A percentile compares a stretch with the other conserved stretches of the same genome.
phyloP scores from a whole-genome alignment of 2,888 invertebrate species.

The Masnerella sp. region DNA sequence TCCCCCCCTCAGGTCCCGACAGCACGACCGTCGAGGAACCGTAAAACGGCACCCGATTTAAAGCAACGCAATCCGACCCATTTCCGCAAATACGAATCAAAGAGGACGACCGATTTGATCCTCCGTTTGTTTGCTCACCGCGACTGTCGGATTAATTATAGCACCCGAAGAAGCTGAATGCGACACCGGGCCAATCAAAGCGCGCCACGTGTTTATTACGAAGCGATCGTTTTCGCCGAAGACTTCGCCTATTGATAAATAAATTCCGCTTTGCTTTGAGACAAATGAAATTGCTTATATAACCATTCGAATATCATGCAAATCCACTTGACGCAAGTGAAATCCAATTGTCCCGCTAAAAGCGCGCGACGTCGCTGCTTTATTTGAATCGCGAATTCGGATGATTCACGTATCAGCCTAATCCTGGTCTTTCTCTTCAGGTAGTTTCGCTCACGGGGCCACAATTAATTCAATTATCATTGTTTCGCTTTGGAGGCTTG shows the following conservation, averaged over 20 bases:
- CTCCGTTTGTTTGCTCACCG: slow-evolving; percentile 27
- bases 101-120: slow-evolving; percentile 51
- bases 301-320: slow-evolving; percentile 31
- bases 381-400: slow-evolving; percentile 14
- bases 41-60: slow-evolving; percentile 46
- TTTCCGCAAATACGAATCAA: slow-evolving; percentile 44
- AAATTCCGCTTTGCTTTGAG: slow-evolving; percentile 4
- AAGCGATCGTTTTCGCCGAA: background rate
- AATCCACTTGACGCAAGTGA: slow-evolving; percentile 32
- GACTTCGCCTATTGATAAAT: background rate
- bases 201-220: background rate
- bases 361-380: slow-evolving; percentile 8
- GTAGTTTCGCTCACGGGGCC: background rate
- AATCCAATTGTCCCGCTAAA: slow-evolving; percentile 18
- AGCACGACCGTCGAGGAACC: slow-evolving; percentile 54
- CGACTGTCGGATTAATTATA: slow-evolving; percentile 45
- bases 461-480: slow-evolving; percentile 18
- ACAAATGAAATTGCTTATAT: slow-evolving; percentile 8
- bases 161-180: slow-evolving; percentile 16
- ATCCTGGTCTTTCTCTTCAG: background rate
- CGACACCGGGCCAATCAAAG: slow-evolving; percentile 14
- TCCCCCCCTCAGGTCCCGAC: slow-evolving; percentile 57
- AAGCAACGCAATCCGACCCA: slow-evolving; percentile 51
- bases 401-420: slow-evolving; percentile 9
- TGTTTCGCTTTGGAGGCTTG: slow-evolving; percentile 4